Conservation (phyloP, 2,113 vertebrate species). For the Melanocharis versteri region DNA sequence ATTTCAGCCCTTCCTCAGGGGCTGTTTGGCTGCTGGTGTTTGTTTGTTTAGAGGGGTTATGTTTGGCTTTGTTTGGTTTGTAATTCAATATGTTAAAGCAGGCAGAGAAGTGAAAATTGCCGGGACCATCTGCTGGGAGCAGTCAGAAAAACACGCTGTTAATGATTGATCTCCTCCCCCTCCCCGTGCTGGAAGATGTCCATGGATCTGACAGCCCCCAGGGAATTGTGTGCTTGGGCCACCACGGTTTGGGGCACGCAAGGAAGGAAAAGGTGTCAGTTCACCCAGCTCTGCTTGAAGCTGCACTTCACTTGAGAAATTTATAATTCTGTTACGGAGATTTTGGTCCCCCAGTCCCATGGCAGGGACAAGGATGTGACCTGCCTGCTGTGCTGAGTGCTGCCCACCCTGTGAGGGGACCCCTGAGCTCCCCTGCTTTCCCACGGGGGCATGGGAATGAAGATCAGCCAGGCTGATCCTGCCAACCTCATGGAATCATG, state of each 20-base stretch:
- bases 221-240: neutral
- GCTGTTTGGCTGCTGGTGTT: neutral
- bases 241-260: neutral
- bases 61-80: slow-evolving; percentile 39
- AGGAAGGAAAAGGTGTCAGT: neutral
- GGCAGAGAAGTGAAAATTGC: slow-evolving; percentile 29
- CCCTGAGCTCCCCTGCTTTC: neutral
- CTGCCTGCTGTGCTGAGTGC: neutral
- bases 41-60: slow-evolving; percentile 23
- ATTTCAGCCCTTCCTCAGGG: neutral
- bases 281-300: neutral
- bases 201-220: neutral
- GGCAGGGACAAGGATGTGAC: neutral
- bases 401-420: neutral
- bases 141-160: neutral
- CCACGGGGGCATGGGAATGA: rapidly evolving
- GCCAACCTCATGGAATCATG: neutral
- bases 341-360: neutral
- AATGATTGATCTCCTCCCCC: slow-evolving; percentile 15
- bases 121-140: slow-evolving; percentile 33
- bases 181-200: rapidly evolving
- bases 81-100: slow-evolving; percentile 43
- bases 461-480: neutral
- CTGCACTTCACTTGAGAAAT: neutral
- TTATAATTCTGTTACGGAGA: neutral